phyloP scores from a whole-genome alignment of 2,113 vertebrate genomes.

The Daboia siamensis region DNA sequence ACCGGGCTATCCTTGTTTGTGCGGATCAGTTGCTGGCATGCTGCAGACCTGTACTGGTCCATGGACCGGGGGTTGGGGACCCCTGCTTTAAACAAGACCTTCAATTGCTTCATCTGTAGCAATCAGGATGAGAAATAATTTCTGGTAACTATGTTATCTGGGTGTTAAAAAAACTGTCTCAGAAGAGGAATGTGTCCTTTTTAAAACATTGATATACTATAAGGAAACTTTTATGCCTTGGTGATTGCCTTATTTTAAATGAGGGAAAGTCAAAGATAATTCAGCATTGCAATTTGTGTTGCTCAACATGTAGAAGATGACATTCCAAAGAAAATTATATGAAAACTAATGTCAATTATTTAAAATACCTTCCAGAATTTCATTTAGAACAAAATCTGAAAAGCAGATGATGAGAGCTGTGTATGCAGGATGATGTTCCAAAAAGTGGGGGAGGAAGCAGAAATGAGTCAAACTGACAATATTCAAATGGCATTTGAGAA shows the following conservation, averaged over 20 bases:
- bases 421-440: background rate
- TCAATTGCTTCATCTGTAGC: background rate
- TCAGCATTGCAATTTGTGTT: background rate
- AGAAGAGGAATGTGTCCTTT: background rate
- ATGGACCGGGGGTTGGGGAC: no score
- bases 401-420: background rate
- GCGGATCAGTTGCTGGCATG: no score
- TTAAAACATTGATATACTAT: background rate
- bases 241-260: background rate
- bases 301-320: background rate
- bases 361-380: background rate
- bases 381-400: background rate
- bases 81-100: background rate
- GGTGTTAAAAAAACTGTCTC: background rate
- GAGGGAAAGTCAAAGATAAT: background rate
- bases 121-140: background rate
- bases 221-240: background rate
- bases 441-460: background rate
- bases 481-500: background rate
- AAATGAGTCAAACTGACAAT: background rate
- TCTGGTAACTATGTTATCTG: background rate
- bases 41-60: no score
- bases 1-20: no score
- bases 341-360: background rate
- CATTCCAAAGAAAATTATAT: background rate